Evolutionary conservation across 2,113 vertebrate genomes (phyloP).

Genomic region (Phalacrocorax carbo): DNA sequence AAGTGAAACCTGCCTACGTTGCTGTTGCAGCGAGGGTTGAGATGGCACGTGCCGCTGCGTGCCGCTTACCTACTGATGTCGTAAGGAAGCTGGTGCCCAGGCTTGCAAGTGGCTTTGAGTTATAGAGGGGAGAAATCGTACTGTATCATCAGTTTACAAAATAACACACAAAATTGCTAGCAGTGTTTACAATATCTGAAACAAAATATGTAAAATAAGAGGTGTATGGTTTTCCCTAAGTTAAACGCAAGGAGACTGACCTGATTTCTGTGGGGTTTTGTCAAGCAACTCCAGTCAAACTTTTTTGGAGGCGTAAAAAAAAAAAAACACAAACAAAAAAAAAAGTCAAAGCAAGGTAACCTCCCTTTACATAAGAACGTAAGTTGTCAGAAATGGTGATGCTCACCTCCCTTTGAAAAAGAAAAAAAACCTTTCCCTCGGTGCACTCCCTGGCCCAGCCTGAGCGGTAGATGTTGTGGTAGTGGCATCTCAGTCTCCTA

Average conservation of each 20-base stretch:
- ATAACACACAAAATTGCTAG: not conserved
- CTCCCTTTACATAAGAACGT: not conserved
- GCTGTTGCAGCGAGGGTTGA: not conserved
- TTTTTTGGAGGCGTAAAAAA: not conserved
- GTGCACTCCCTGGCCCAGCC: not conserved
- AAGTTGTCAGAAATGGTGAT: not conserved
- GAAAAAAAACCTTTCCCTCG: accelerated
- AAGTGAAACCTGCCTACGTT: accelerated
- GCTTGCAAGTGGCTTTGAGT: not conserved
- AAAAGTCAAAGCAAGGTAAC: not conserved
- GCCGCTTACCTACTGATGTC: accelerated
- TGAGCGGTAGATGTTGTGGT: not conserved
- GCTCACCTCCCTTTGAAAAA: not conserved
- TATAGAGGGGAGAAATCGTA: not conserved
- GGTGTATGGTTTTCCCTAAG: not conserved
- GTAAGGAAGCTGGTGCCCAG: too few relatives aligned
- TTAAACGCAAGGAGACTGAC: not conserved
- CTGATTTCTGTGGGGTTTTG: not conserved
- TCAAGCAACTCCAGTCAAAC: not conserved
- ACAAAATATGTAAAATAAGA: not conserved
- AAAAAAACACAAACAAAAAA: too few relatives aligned
- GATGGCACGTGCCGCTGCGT: accelerated
- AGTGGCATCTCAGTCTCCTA: not conserved
- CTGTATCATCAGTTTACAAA: not conserved
- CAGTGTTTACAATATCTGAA: too few relatives aligned